Evolutionary conservation across 2,888 invertebrate genomes (phyloP), one percentile per base, ranked within the genome.

Genomic region (Dryadula phaetusa): DNA sequence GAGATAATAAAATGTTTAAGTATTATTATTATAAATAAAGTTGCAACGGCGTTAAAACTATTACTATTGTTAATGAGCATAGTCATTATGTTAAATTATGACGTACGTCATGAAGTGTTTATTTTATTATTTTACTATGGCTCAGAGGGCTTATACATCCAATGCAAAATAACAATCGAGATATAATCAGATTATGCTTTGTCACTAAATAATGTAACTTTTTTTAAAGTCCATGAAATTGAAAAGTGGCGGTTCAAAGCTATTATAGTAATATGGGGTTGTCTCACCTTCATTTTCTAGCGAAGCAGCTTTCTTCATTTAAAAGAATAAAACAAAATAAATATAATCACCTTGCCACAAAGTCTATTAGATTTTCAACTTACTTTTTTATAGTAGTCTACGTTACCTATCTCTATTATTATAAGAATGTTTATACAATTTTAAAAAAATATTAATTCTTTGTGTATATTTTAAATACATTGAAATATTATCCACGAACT

Each of bases 201-300:
- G 14, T 44, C 12, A 56, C 14, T 25, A 47, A 8, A 22, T 47
- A 83, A 83, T 82, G 85, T 82, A 85, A 84, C 80, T 83, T 82
- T 80, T 78, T 82, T 85, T 83, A 86, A 88, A 87, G 86, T 87
- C 86, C 85, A 86, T 83, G 78, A 86, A 82, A 91, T 92, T 90
- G 88, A 90, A 90, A 87, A 83, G 87, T 86, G 88, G 88, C 87
- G 88, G 85, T 82, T 83, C 86, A 72, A 77, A 79, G 86, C 90
- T 90, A 92, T 91, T 91, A 91, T 86, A 79, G 85, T 92, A 91
- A 91, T 91, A 84, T 81, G 84, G 82, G 91, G 92, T 90, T 91
- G 79, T 82, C 85, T 79, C 82, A 82, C 83, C 86, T 86, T 84
- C 84, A 87, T 87, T 86, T 86, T 83, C 86, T 79, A 86, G 86